A percentile compares a stretch with the other conserved stretches of the same genome.
phyloP scores from a whole-genome alignment of 2,797 vertebrate species.

The Miichthys miiuy region DNA sequence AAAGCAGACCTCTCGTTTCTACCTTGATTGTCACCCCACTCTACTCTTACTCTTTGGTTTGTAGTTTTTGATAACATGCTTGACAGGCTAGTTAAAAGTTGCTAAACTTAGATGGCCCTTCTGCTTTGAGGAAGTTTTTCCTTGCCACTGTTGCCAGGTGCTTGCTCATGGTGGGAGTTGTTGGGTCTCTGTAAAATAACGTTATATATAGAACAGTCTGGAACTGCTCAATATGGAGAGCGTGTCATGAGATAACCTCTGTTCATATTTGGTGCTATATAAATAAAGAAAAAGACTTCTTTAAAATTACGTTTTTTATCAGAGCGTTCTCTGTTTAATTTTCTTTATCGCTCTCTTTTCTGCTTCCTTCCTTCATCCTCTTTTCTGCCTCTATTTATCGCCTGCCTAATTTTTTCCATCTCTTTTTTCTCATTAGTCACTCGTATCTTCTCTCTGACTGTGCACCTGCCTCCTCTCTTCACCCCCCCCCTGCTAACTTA shows the following conservation, averaged over 20 bases:
- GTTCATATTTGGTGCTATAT: no score
- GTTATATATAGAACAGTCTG: no score
- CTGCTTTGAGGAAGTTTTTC: no score
- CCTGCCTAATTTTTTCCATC: slow-evolving; percentile 11
- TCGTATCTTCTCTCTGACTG: slow-evolving; percentile 29
- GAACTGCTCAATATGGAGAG: no score
- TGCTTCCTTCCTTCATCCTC: background rate
- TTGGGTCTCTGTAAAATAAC: no score
- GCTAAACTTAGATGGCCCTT: no score
- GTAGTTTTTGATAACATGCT: background rate
- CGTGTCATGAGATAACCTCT: no score
- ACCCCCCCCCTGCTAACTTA: background rate
- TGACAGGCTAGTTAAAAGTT: background rate
- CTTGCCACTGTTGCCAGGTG: no score
- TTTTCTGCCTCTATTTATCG: slow-evolving; percentile 20
- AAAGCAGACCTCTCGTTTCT: background rate
- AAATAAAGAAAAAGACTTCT: no score
- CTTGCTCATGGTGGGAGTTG: no score
- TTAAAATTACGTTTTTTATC: background rate
- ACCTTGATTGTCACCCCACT: no score
- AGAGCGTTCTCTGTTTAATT: background rate
- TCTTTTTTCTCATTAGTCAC: slow-evolving; percentile 17
- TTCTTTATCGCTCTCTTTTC: background rate
- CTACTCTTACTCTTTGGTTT: background rate
- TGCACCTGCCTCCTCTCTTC: slow-evolving; percentile 56